Conservation (phyloP, 2,113 vertebrate genomes). For the Neopipo cinnamomea region DNA sequence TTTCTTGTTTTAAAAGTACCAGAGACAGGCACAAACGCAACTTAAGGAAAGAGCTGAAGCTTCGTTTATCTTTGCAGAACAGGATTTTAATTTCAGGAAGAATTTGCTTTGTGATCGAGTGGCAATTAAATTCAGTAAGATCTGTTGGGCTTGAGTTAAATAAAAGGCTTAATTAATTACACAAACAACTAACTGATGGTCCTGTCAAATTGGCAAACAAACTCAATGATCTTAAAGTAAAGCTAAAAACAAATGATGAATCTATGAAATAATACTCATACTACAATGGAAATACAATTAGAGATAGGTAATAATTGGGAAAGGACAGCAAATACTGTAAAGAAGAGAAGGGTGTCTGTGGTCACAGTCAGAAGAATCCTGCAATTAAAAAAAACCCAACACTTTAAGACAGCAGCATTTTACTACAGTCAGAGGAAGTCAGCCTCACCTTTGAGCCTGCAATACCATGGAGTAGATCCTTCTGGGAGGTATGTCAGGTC, state of each 20-base stretch:
- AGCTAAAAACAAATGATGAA: conserved; percentile 42
- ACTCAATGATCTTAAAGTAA: conserved; percentile 70
- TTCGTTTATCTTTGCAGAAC: conserved; percentile 13
- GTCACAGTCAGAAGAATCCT: neutral
- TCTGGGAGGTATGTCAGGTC: neutral
- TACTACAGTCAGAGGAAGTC: neutral
- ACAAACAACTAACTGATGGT: conserved; percentile 49
- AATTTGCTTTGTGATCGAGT: conserved; percentile 53
- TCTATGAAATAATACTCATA: conserved; percentile 37
- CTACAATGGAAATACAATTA: neutral
- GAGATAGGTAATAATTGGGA: neutral
- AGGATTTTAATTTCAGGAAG: conserved; percentile 54
- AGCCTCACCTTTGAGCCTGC: neutral
- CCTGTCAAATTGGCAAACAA: conserved; percentile 50
- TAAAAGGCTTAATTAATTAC: conserved; percentile 67
- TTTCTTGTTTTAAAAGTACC: neutral
- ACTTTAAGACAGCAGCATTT: neutral
- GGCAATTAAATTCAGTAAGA: conserved; percentile 41
- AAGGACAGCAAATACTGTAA: neutral
- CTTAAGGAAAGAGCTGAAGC: neutral
- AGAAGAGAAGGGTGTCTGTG: neutral
- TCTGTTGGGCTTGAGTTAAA: neutral
- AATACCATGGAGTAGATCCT: neutral
- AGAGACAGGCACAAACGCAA: neutral
- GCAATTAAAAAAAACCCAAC: neutral